Evolutionary conservation across 2,888 invertebrate genomes (phyloP).

Genomic region (Tuberolachnus salignus): DNA sequence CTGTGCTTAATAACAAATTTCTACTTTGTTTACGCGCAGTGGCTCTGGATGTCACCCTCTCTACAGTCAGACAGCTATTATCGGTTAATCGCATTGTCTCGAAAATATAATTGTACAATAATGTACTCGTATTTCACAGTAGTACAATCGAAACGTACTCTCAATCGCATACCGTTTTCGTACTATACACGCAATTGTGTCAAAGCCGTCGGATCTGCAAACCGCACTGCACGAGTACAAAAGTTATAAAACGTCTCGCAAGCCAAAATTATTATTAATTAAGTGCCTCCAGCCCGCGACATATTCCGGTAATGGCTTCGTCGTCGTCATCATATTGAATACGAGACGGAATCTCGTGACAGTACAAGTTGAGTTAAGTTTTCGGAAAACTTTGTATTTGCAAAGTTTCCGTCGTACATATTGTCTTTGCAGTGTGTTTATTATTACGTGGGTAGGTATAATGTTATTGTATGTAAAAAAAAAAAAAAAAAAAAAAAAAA

Average conservation of each 20-base stretch:
- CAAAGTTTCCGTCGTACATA: not conserved
- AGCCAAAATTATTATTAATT: not conserved
- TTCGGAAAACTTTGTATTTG: not conserved
- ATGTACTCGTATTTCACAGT: too few species aligned
- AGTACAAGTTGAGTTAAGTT: constrained; percentile 8
- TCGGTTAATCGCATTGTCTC: too few species aligned
- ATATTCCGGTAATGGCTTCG: constrained; percentile 2
- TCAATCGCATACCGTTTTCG: too few species aligned
- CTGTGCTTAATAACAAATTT: too few species aligned
- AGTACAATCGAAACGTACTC: too few species aligned
- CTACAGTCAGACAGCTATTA: too few species aligned
- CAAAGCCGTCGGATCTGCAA: not conserved
- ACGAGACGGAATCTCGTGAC: constrained; percentile 7
- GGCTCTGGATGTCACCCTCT: too few species aligned
- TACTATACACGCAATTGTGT: not conserved
- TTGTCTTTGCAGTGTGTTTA: not conserved
- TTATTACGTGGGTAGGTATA: too few species aligned
- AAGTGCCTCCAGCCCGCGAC: not conserved
- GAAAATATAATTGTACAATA: too few species aligned
- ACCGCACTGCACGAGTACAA: not conserved
- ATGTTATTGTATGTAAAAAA: too few species aligned
- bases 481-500: too few species aligned
- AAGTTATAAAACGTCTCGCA: not conserved
- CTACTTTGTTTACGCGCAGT: too few species aligned
- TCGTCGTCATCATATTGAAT: not conserved